Evolutionary conservation across 23 tunicate genomes (phyloP).

Genomic region (Pegea sp.): DNA sequence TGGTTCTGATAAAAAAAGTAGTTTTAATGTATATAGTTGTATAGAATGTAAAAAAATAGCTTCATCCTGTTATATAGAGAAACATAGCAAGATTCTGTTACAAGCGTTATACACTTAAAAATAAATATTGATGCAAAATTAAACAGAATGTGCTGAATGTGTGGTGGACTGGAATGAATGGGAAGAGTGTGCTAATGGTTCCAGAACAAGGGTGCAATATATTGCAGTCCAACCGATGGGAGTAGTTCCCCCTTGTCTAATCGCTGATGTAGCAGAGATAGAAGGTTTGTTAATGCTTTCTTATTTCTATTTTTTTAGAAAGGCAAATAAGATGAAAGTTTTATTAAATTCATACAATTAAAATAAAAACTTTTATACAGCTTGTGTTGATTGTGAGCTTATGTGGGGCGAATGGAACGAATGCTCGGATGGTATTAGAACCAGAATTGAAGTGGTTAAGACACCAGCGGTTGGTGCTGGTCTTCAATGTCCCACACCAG

Average conservation of each 20-base stretch:
- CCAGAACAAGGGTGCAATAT: neutral
- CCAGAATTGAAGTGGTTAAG: conserved; percentile 11
- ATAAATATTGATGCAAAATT: too few relatives aligned
- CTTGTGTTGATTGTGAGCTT: conserved; percentile 44
- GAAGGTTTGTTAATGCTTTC: too few relatives aligned
- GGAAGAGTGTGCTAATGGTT: conserved; percentile 24
- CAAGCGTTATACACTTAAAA: too few relatives aligned
- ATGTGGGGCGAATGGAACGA: conserved; percentile 66
- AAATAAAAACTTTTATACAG: too few relatives aligned
- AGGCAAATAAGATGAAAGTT: too few relatives aligned
- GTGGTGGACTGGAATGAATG: conserved; percentile 39
- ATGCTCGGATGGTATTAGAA: conserved; percentile 28
- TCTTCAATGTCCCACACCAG: conserved; percentile 11
- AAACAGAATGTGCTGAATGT: conserved; percentile 19
- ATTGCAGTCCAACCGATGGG: neutral
- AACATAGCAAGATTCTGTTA: too few relatives aligned
- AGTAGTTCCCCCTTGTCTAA: neutral
- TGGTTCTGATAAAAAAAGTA: too few relatives aligned
- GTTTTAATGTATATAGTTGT: too few relatives aligned
- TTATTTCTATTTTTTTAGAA: too few relatives aligned
- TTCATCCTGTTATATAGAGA: too few relatives aligned
- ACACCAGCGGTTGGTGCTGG: conserved; percentile 34
- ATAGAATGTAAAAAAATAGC: too few relatives aligned
- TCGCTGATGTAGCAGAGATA: neutral
- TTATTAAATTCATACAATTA: too few relatives aligned